Evolutionary conservation across 2,113 vertebrate species (phyloP), one percentile per base, ranked within the genome.

Genomic region (Coptodon rendalli): DNA sequence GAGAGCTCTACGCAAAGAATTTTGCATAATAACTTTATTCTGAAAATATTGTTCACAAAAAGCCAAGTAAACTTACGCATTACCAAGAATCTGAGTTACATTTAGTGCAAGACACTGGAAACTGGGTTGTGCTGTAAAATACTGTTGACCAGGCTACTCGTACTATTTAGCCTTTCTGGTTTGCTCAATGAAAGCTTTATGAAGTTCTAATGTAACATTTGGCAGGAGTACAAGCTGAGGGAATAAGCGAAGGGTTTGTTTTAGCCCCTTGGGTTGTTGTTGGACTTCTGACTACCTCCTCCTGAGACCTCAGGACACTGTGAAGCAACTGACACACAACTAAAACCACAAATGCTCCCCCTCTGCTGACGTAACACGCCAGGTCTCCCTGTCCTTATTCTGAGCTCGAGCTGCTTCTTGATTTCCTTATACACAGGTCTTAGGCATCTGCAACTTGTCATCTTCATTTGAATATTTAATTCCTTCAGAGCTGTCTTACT

Each of bases 381-480:
- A 88, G 92, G 83, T 91, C 57, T 86, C 88, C 88, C 89, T 66
- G 9, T 52, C 24, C 40, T 13, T 50, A 24, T 38, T 17, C 59
- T 12, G 48, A 66, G 29, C 34, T 43, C 0, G 6, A 80, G 31
- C 57, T 38, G 54, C 68, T 73, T 45, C 43, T 89, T 16, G 0
- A 2, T 76, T 19, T 59, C 57, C 52, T 63, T 61, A 48, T 53
- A 29, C 63, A 24, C 54, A 2, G 34, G 19, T 89, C 89, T 85
- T 40, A 17, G 83, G 68, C 92, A 88, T 85, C 84, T 87, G 71
- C 16, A 50, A 57, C 68, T 84, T 76, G 82, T 90, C 85, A 7
- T 82, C 40, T 83, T 52, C 36, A 83, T 48, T 73, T 91, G 43
- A 59, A 91, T 89, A 76, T 93, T 89, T 92, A 81, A 91, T 88